These are phyloP conservation scores for Sialis lutaria DNA, from an alignment of 2,888 invertebrate species.

Conservation along the genomic window DNA sequence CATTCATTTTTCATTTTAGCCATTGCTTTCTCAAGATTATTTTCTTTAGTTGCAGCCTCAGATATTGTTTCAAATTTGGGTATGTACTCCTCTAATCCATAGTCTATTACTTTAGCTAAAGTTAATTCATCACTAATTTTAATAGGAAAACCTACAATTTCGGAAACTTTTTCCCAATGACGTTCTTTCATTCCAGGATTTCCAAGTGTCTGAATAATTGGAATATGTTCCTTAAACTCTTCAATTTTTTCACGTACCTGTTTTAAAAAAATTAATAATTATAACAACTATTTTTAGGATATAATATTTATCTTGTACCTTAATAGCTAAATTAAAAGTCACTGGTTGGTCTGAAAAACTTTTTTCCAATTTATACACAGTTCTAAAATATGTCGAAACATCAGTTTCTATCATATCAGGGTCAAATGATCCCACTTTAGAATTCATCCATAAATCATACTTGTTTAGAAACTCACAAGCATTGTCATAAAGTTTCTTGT, in stretches of 20 bases:
- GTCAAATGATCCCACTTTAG: constrained; percentile 64
- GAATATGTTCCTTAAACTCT: constrained; percentile 69
- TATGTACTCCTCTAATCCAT: constrained; percentile 75
- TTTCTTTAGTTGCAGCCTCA: constrained; percentile 91
- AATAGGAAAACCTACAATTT: constrained; percentile 87
- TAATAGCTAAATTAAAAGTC: constrained; percentile 52
- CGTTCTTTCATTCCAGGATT: constrained; percentile 85
- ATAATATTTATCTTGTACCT: constrained; percentile 22
- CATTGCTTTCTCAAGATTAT: constrained; percentile 75
- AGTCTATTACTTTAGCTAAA: constrained; percentile 73
- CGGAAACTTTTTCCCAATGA: constrained; percentile 91
- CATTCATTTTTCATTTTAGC: constrained; percentile 85
- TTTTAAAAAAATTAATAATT: constrained; percentile 2
- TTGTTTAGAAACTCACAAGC: constrained; percentile 71
- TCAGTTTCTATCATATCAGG: constrained; percentile 80
- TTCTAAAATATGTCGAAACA: constrained; percentile 48
- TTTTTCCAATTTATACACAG: constrained; percentile 78
- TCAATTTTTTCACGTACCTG: constrained; percentile 53
- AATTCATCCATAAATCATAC: constrained; percentile 71
- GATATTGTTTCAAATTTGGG: constrained; percentile 81
- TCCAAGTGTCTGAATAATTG: constrained; percentile 82
- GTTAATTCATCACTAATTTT: constrained; percentile 68
- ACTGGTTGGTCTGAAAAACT: constrained; percentile 60
- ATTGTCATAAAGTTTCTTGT: constrained; percentile 73
- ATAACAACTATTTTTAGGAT: not conserved